A percentile compares a stretch with the other conserved stretches of the same genome.
Conservation (phyloP, 2,113 vertebrate genomes). For the Gasterosteus aculeatus region DNA sequence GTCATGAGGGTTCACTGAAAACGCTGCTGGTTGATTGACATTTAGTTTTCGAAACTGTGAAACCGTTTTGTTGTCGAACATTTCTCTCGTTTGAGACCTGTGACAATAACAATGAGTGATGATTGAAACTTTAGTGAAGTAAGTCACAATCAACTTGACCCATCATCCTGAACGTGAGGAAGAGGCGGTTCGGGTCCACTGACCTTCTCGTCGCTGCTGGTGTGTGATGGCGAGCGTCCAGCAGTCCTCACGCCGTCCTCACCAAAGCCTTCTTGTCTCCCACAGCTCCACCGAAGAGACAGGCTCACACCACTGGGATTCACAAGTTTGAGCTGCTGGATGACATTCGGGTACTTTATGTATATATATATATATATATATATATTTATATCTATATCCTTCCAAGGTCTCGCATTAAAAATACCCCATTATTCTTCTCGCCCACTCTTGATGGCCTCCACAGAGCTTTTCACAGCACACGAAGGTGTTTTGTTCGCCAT, state of each 20-base stretch:
- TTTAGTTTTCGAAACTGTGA: not conserved
- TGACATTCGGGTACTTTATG: constrained; percentile 84
- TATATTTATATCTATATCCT: not conserved
- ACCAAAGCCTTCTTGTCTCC: constrained; percentile 17
- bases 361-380: not conserved
- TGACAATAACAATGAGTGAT: not conserved
- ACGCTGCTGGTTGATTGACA: not conserved
- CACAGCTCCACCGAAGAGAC: constrained; percentile 75
- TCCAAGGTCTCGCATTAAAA: constrained; percentile 28
- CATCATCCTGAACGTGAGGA: not conserved
- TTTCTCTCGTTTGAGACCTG: not conserved
- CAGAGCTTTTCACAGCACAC: constrained; percentile 22
- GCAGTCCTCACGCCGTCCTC: not conserved
- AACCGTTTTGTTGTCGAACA: not conserved
- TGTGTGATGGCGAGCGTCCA: not conserved
- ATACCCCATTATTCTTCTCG: constrained; percentile 2
- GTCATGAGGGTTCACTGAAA: not conserved
- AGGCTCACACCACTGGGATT: constrained; percentile 69
- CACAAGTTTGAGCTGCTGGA: constrained; percentile 82
- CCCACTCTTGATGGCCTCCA: not conserved
- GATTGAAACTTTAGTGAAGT: not conserved
- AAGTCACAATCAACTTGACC: not conserved
- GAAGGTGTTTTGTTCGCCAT: constrained; percentile 6
- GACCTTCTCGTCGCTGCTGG: constrained; percentile 17
- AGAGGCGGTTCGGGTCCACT: not conserved